Percentiles rank a stretch among this genome's conserved stretches.
Conservation (phyloP, 2,888 invertebrate species). For the Cryptocephalus moraei region DNA sequence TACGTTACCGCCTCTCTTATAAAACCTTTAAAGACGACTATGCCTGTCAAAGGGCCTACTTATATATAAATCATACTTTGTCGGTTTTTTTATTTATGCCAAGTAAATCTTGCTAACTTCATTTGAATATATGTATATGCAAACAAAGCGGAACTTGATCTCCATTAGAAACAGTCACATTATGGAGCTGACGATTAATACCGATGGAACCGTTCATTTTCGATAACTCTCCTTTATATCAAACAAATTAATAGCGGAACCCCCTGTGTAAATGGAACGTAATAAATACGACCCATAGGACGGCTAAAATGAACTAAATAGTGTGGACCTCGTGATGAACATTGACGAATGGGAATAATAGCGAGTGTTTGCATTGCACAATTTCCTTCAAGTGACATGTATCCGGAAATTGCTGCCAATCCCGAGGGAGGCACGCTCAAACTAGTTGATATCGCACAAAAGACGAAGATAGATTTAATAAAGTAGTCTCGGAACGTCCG, state of each 20-base stretch:
- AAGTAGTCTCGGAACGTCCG: constrained; percentile 37
- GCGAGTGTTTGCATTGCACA: constrained; percentile 37
- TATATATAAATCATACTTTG: constrained; percentile 29
- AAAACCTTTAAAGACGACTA: constrained; percentile 28
- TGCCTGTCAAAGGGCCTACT: constrained; percentile 28
- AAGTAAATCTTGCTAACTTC: constrained; percentile 2
- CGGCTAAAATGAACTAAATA: constrained; percentile 1
- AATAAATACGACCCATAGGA: neutral
- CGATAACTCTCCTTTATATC: no score
- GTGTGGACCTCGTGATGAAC: constrained; percentile 6
- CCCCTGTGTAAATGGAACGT: no score
- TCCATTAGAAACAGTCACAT: no score
- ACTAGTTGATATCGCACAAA: constrained; percentile 38
- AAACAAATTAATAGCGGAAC: no score
- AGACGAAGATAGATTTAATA: constrained; percentile 31
- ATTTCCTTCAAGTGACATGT: constrained; percentile 39
- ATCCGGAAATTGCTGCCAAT: constrained; percentile 42
- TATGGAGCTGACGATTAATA: no score
- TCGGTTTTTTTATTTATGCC: constrained; percentile 24
- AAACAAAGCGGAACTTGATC: neutral
- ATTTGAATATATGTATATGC: constrained; percentile 3
- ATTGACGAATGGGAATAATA: constrained; percentile 33
- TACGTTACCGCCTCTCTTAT: constrained; percentile 29
- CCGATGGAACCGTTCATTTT: no score
- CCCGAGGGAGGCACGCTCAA: constrained; percentile 30